Evolutionary conservation across 37 sponge, comb jelly and placozoan species (phyloP), one percentile per base, ranked within the genome.

Genomic region (Dysidea cf. avara): DNA sequence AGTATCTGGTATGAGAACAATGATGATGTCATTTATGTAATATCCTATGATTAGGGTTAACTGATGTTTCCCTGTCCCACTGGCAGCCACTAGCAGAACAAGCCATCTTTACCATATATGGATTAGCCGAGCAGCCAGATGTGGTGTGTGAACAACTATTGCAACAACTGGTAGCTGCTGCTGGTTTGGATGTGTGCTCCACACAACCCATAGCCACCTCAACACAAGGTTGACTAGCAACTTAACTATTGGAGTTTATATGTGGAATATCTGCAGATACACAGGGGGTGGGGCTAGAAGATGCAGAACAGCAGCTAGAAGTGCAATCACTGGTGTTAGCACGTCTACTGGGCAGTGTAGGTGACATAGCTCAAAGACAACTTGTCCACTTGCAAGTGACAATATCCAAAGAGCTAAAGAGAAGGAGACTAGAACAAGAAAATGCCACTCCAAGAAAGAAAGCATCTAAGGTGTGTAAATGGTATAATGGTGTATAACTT

Each of bases 21-120:
- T n/a, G n/a, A n/a, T n/a, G n/a, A n/a, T n/a, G n/a, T n/a, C n/a
- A n/a, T n/a, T n/a, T n/a, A n/a, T n/a, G n/a, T n/a, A n/a, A n/a
- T n/a, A n/a, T n/a, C n/a, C n/a, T n/a, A 48, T n/a, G n/a, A n/a
- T n/a, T n/a, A n/a, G n/a, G 53, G 16, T n/a, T 90, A 3, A 65
- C 56, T 0, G 47, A 69, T 25, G 6, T 0, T 2, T 13, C 37
- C 5, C 53, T 50, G 32, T 56, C 34, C 16, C 84, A 78, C 28
- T 96, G 97, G 97, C 51, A 38, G 0, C 79, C 87, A 4, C 61
- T 96, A 51, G 86, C 87, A 5, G 89, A 92, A 46, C 83, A 96
- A 47, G 96, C 92, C 7, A 74, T 96, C 28, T 67, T 38, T n/a
- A 46, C 86, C 2, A 61, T 92, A 40, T 96, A 85, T 68, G 21